Base-by-base conservation (phyloP, 2,113 vertebrate species). In the Chloebia gouldiae region DNA sequence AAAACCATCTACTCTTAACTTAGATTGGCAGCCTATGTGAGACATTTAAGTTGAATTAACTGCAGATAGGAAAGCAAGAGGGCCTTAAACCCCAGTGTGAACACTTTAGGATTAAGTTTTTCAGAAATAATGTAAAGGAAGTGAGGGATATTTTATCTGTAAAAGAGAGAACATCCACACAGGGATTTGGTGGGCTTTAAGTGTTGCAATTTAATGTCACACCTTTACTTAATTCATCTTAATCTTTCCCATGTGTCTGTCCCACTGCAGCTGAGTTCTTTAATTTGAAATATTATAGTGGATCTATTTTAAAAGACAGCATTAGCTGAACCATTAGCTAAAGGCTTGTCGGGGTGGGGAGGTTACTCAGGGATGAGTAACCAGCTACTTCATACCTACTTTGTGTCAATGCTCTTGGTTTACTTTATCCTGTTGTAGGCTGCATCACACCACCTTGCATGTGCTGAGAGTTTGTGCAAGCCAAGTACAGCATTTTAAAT, bases 201-300 rank as follows among this genome's bases (percentile, higher is more conserved):
- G 72, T 94, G 79, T 49, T 92, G 40, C 82, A 91, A 64, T 88
- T 95, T 93, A 86, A 84, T 91, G 92, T 93, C 92, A 89, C 69
- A 91, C 91, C 88, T 93, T 91, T 86, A 56, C 76, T 94, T 90
- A 86, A 92, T 93, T 86, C 77, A 84, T 79, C 95, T 84, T 93
- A 83, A 93, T 91, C 88, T 92, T 94, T 86, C 80, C 83, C 72
- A 65, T 71, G 65, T 68, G 88, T 75, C 82, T 75, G 88, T 83
- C 60, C 42, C 60, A 47, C 63, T 86, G 68, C 85, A 80, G 50
- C 47, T 7, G n/a, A 91, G 49, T 82, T 95, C 75, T 86, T 80
- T 65, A 73, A 68, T 80, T 69, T 61, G 35, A 73, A 93, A 82
- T 66, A 63, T 83, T 90, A 39, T 3, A 9, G 64, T 28, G 88